Evolutionary conservation across 2,113 vertebrate species (phyloP).

Genomic region (Tor tambroides): DNA sequence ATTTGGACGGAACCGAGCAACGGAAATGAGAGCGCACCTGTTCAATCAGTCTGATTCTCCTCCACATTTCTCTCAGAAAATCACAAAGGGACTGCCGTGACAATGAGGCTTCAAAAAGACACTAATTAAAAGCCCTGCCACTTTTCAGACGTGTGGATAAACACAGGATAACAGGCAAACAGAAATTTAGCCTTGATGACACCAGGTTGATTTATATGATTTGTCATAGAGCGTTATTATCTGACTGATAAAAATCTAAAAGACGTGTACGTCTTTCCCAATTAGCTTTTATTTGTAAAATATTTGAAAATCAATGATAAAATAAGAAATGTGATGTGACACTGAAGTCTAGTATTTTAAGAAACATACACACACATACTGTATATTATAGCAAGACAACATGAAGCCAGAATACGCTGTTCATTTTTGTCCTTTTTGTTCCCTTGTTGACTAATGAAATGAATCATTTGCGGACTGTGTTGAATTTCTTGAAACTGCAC

Average conservation of each 20-base stretch:
- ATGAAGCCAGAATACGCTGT: too few species aligned
- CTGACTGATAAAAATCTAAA: conserved; percentile 15
- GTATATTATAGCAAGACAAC: not conserved
- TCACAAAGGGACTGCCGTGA: conserved; percentile 49
- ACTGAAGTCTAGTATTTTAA: not conserved
- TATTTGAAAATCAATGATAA: not conserved
- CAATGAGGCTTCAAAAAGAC: conserved; percentile 23
- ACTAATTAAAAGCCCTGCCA: conserved; percentile 47
- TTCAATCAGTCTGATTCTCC: conserved; percentile 39
- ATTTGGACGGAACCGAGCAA: conserved; percentile 16
- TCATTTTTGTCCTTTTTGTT: too few species aligned
- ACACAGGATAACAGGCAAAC: conserved; percentile 24
- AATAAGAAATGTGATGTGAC: not conserved
- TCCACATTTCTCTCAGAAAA: conserved; percentile 19
- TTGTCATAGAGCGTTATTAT: not conserved
- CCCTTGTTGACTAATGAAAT: not conserved
- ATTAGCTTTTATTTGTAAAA: conserved; percentile 2
- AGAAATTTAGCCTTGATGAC: not conserved
- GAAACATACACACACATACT: not conserved
- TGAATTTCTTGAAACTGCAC: not conserved
- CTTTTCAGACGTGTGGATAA: conserved; percentile 33
- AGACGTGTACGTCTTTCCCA: conserved; percentile 37
- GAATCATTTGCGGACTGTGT: not conserved
- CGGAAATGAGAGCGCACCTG: conserved; percentile 44
- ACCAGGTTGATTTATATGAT: not conserved